Percentiles rank a stretch among this genome's conserved stretches.
Conservation (phyloP, 2,113 vertebrate genomes). For the Cochlearius cochlearius region DNA sequence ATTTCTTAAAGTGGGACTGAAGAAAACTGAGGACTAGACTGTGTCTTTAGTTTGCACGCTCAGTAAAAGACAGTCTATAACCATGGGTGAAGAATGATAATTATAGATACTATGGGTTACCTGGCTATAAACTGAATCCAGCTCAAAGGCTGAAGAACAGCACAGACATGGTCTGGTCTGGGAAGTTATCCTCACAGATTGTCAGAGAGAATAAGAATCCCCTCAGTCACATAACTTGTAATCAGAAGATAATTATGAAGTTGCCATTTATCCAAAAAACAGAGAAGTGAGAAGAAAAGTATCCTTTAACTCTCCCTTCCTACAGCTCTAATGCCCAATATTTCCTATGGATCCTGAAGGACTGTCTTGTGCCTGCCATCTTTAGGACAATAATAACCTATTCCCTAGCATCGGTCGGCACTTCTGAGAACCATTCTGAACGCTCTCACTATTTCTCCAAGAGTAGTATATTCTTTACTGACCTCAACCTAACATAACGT, state of each 20-base stretch:
- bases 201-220: background rate
- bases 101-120: background rate
- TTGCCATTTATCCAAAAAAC: background rate
- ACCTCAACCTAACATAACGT: background rate
- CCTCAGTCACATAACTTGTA: background rate
- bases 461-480: background rate
- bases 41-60: background rate
- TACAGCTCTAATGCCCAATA: background rate
- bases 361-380: background rate
- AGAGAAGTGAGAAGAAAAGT: background rate
- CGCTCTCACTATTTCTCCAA: background rate
- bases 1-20: background rate
- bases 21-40: background rate
- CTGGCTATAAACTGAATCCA: background rate
- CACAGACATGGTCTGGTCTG: background rate
- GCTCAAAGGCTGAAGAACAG: background rate
- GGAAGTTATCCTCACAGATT: background rate
- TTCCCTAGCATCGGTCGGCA: background rate
- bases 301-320: rapidly evolving
- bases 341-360: background rate
- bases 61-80: background rate
- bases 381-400: background rate
- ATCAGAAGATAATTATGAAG: background rate
- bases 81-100: background rate
- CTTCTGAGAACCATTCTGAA: background rate